These are phyloP conservation scores for Euphysa ruthae DNA, from an alignment of 30 jellyfish, hydroid and myxozoan genomes.

Conservation along the genomic window DNA sequence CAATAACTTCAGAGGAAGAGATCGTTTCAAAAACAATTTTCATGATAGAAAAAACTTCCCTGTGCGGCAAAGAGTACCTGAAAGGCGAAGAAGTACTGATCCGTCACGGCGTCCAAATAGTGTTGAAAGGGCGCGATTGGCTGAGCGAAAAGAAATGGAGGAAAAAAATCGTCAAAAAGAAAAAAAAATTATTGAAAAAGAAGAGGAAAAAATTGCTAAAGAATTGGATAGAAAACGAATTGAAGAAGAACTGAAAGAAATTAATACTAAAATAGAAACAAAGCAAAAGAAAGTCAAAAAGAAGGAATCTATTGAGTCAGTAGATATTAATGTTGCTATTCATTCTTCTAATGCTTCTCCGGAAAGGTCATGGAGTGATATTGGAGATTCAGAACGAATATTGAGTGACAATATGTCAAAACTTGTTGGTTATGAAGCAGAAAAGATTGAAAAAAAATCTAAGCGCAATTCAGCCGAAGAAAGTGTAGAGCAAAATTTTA, in stretches of 20 bases:
- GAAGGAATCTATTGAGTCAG: background rate
- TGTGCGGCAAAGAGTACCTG: background rate
- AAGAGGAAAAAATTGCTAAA: background rate
- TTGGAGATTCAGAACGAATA: no score
- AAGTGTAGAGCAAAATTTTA: no score
- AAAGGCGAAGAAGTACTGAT: background rate
- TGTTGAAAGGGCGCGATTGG: background rate
- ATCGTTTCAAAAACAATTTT: no score
- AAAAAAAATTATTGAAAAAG: no score
- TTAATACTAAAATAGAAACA: slow-evolving; percentile 2
- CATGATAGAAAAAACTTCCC: background rate
- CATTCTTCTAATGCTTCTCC: background rate
- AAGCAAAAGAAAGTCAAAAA: background rate
- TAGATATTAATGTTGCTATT: slow-evolving; percentile 1
- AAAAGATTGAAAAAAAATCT: no score
- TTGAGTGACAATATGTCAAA: no score
- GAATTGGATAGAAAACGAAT: background rate
- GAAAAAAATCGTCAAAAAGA: no score
- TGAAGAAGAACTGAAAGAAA: slow-evolving; percentile 1
- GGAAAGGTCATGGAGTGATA: no score
- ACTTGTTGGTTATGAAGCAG: no score
- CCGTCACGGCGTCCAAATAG: background rate
- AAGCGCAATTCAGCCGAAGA: no score
- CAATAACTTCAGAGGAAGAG: no score
- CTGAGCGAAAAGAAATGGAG: slow-evolving; percentile 1